Base-by-base conservation (phyloP, 2,888 invertebrate genomes). In the Athripsodes cinereus region DNA sequence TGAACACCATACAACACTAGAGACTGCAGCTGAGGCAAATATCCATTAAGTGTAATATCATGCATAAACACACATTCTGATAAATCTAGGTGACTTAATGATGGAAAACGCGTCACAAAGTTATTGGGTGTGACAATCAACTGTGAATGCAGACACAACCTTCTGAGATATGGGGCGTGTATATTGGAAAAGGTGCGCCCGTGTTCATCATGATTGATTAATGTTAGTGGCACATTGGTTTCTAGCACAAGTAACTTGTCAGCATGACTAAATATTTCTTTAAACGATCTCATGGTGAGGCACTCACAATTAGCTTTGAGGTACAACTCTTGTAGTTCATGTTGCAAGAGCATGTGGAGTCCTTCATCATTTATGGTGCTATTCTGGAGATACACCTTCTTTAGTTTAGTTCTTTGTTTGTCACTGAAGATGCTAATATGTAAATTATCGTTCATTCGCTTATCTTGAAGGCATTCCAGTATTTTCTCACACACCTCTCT, bases 1-100 rank as follows among this genome's bases (percentile, higher is more conserved):
- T 83, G 82, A 2, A 94, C 90, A 75, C 92, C 90, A 69, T 92
- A 90, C 50, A 96, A 76, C 64, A 90, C 83, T 16, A 96, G 76
- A 1, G 88, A 88, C 20, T 81, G 78, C 64, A 96, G 76, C 67
- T 86, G 82, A 26, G 81, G 80, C 65, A 92, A 73, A 64, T 83
- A 80, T 54, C 78, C 76, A 22, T 90, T 74, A 69, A 86, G 88
- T 67, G 83, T 81, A 59, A 92, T 81, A 61, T 84, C 79, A n/a
- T 79, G 80, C 20, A 84, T 71, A 22, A 82, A 77, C 60, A 75
- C 74, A 68, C 86, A 88, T 64, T 84, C 82, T 0, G 88, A 87
- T 35, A 92, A 72, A 68, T 91, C 90, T 62, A 92, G 72, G 69
- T 87, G 83, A 2, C 82, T 84, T 51, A 92, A 74, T 57, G 81